phyloP scores from a whole-genome alignment of 2,888 invertebrate genomes.

The Nephrocerus scutellatus region DNA sequence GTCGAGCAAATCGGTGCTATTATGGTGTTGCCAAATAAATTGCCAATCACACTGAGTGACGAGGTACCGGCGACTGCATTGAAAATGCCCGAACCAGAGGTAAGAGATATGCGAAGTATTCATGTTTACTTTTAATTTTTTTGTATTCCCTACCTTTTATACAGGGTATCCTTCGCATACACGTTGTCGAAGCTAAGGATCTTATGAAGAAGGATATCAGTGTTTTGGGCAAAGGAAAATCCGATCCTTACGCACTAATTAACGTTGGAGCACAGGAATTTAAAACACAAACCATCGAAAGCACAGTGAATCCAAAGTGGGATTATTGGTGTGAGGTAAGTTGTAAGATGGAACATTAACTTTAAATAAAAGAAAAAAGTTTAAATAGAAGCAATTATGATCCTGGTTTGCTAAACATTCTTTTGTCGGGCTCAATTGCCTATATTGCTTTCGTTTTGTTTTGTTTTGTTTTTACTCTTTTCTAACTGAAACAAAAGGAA shows the following conservation, averaged over 20 bases:
- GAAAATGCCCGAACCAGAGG: conserved; percentile 89
- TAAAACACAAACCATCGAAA: conserved; percentile 89
- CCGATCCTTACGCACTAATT: conserved; percentile 92
- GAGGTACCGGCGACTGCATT: conserved; percentile 73
- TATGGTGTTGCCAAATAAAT: conserved; percentile 94
- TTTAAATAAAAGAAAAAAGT: conserved; percentile 1
- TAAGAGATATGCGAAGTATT: conserved; percentile 35
- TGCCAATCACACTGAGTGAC: conserved; percentile 81
- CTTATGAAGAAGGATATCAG: conserved; percentile 94
- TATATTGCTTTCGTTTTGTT: background rate
- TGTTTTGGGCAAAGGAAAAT: conserved; percentile 89
- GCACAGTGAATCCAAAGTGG: conserved; percentile 93
- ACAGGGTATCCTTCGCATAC: conserved; percentile 88
- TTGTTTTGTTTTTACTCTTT: conserved; percentile 1
- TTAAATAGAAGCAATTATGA: background rate
- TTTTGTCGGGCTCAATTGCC: no score
- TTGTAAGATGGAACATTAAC: conserved; percentile 12
- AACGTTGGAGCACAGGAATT: conserved; percentile 90
- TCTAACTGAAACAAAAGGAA: no score
- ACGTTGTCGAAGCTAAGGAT: conserved; percentile 90
- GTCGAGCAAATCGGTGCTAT: conserved; percentile 84
- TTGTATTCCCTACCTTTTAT: conserved; percentile 25
- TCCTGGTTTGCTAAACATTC: no score
- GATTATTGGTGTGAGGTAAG: conserved; percentile 95
- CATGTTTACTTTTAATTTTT: conserved; percentile 3